Conservation (phyloP, 2,797 vertebrate genomes). For the Parotocinclus haroldoi region DNA sequence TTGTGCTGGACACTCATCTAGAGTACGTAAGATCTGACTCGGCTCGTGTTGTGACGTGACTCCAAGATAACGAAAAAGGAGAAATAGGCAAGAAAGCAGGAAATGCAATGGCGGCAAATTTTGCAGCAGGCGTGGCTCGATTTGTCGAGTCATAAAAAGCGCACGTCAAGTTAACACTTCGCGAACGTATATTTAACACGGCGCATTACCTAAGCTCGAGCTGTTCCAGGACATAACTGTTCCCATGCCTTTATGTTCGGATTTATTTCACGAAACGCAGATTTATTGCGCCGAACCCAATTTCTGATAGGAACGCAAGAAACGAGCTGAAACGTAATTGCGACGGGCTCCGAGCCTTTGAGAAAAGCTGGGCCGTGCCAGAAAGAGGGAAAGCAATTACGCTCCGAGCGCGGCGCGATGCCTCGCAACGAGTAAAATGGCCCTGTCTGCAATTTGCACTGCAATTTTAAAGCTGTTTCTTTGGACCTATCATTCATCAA, state of each 20-base stretch:
- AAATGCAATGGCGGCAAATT: constrained; percentile 44
- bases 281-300: constrained; percentile 54
- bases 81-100: constrained; percentile 25
- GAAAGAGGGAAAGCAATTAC: constrained; percentile 47
- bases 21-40: too few species aligned
- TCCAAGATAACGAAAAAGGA: too few species aligned
- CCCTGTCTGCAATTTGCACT: constrained; percentile 48
- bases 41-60: too few species aligned
- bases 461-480: constrained; percentile 44
- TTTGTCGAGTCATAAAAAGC: constrained; percentile 47
- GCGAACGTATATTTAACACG: constrained; percentile 29
- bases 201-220: constrained; percentile 27
- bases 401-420: constrained; percentile 30
- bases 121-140: constrained; percentile 37
- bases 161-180: constrained; percentile 42
- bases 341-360: constrained; percentile 47
- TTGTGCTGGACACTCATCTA: too few species aligned
- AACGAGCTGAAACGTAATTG: constrained; percentile 49
- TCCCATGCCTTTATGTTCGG: constrained; percentile 39
- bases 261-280: constrained; percentile 56
- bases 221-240: constrained; percentile 42
- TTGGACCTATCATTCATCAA: constrained; percentile 43
- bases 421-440: constrained; percentile 30
- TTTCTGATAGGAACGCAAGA: constrained; percentile 50
- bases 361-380: constrained; percentile 48